Conservation (phyloP, 2,888 invertebrate genomes). For the Dascillus cervinus region DNA sequence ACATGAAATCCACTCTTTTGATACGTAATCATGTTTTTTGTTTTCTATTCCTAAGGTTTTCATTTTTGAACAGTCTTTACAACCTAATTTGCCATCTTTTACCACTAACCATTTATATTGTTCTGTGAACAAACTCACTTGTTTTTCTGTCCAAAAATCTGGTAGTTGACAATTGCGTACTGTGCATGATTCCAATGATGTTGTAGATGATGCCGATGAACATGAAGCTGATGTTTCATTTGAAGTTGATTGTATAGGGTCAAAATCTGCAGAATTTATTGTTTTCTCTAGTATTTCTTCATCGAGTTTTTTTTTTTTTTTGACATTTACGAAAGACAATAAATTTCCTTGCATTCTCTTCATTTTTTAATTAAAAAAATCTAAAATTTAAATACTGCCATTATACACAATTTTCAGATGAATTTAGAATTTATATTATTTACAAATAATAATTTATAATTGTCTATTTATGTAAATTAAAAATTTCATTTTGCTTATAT, state of each 20-base stretch:
- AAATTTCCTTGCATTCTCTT: constrained; percentile 4
- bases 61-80: not conserved
- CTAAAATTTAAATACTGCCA: constrained; percentile 4
- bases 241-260: constrained; percentile 4
- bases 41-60: not conserved
- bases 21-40: not conserved
- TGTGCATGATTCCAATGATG: constrained; percentile 4
- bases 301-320: constrained; percentile 4
- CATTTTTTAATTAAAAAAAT: constrained; percentile 3
- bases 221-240: constrained; percentile 8
- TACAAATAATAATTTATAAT: constrained; percentile 4
- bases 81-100: not conserved
- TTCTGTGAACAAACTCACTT: constrained; percentile 1
- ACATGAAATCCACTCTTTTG: not conserved
- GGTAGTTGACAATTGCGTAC: constrained; percentile 2
- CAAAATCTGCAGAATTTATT: constrained; percentile 3
- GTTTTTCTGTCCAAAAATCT: not conserved
- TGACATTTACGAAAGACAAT: constrained; percentile 3
- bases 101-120: constrained; percentile 1
- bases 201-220: constrained; percentile 7
- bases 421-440: constrained; percentile 4
- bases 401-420: constrained; percentile 3
- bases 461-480: constrained; percentile 1
- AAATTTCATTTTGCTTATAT: constrained; percentile 2
- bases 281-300: constrained; percentile 6